phyloP scores from a whole-genome alignment of 1,140 invertebrate species.

The Drosophila grimshawi region DNA sequence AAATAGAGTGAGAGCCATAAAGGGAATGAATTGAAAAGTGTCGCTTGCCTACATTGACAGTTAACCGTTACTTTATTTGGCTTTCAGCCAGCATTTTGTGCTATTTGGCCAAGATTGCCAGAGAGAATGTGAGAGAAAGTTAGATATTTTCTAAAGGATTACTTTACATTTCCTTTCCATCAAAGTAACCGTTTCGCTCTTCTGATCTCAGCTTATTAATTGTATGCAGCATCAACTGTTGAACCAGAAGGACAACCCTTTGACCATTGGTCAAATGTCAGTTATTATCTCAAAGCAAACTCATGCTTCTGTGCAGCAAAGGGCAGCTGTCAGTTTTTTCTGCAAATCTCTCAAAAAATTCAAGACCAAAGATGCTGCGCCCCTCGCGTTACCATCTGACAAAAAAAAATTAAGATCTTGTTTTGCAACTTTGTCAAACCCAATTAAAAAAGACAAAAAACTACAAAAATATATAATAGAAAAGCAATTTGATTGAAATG shows the following conservation, averaged over 20 bases:
- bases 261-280: constrained; percentile 78
- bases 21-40: neutral
- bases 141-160: neutral
- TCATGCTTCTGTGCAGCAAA: neutral
- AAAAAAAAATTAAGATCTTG: constrained; percentile 61
- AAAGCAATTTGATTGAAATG: constrained; percentile 76
- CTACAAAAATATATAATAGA: constrained; percentile 27
- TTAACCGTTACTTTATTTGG: neutral
- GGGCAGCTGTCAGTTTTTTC: constrained; percentile 50
- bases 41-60: neutral
- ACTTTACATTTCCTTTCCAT: too few relatives aligned
- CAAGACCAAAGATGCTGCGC: constrained; percentile 24
- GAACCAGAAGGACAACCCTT: constrained; percentile 48
- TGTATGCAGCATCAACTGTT: constrained; percentile 2
- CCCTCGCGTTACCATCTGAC: constrained; percentile 14
- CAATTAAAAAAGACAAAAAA: constrained; percentile 63
- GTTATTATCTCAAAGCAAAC: constrained; percentile 28
- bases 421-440: constrained; percentile 77
- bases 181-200: constrained; percentile 4
- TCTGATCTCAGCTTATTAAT: constrained; percentile 16
- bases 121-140: neutral
- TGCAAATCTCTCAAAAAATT: constrained; percentile 15
- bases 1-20: neutral
- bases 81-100: constrained; percentile 6
- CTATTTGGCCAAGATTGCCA: too few relatives aligned